Percentiles rank a stretch among this genome's conserved stretches.
Conservation (phyloP, 2,888 invertebrate species). For the Ormyrus nitidulus region DNA sequence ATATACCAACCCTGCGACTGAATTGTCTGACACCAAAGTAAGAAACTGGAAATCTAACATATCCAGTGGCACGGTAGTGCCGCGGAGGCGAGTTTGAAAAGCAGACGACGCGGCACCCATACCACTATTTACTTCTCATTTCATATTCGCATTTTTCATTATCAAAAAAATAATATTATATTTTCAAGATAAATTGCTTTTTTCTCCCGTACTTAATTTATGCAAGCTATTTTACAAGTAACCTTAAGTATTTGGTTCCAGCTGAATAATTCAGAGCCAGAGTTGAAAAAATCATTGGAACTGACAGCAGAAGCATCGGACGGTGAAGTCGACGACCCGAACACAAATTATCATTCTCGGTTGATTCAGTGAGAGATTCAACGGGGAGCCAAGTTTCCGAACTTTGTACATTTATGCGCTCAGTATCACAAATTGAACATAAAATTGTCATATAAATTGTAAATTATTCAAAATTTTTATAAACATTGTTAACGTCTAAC, state of each 20-base stretch:
- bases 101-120: too few species aligned
- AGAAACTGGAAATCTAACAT: background rate
- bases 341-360: slow-evolving; percentile 40
- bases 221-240: too few species aligned
- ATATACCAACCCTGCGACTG: slow-evolving; percentile 68
- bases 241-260: background rate
- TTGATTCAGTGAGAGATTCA: slow-evolving; percentile 30
- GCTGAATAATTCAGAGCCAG: slow-evolving; percentile 12
- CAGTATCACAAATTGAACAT: too few species aligned
- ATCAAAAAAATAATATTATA: too few species aligned
- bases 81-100: too few species aligned
- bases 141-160: too few species aligned
- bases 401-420: background rate
- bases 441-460: too few species aligned
- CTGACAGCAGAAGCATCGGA: slow-evolving; percentile 37
- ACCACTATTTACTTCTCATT: too few species aligned
- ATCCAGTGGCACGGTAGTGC: too few species aligned
- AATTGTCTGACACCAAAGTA: slow-evolving; percentile 49
- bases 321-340: slow-evolving; percentile 36
- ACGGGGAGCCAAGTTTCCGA: background rate
- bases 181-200: background rate
- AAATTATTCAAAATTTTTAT: too few species aligned
- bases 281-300: slow-evolving; percentile 41
- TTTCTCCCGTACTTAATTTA: too few species aligned
- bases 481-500: too few species aligned